phyloP scores from a whole-genome alignment of 1,140 invertebrate genomes.

The Drosophila sulfurigaster region DNA sequence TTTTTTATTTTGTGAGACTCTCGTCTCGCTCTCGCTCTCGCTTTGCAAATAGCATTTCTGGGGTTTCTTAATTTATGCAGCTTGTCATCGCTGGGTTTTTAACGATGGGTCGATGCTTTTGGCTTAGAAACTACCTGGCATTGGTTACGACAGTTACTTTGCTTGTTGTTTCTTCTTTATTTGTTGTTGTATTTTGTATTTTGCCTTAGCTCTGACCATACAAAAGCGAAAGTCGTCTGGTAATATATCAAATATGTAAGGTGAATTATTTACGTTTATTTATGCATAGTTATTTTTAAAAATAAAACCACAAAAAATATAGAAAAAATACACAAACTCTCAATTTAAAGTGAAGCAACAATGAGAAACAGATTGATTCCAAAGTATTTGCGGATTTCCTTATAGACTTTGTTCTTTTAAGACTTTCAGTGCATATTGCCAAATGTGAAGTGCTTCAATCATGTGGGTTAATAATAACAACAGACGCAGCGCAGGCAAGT shows the following conservation, averaged over 20 bases:
- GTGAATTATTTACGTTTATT: slow-evolving; percentile 58
- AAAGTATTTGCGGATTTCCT: slow-evolving; percentile 1
- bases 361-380: background rate
- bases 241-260: slow-evolving; percentile 70
- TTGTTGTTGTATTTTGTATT: slow-evolving; percentile 22
- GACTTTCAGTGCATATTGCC: background rate
- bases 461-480: slow-evolving; percentile 40
- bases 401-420: background rate
- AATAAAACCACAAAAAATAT: slow-evolving; percentile 25
- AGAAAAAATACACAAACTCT: slow-evolving; percentile 11
- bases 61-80: slow-evolving; percentile 73
- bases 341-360: background rate
- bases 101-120: slow-evolving; percentile 57
- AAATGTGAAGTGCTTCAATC: slow-evolving; percentile 39
- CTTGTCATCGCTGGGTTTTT: slow-evolving; percentile 66
- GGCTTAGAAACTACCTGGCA: slow-evolving; percentile 45
- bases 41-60: slow-evolving; percentile 55
- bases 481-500: slow-evolving; percentile 36
- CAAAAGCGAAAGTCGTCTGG: slow-evolving; percentile 75
- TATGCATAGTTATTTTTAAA: slow-evolving; percentile 32
- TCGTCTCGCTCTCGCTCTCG: slow-evolving; percentile 27
- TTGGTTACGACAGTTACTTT: slow-evolving; percentile 28
- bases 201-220: slow-evolving; percentile 35
- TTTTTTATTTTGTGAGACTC: background rate
- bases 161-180: slow-evolving; percentile 37